Base-by-base conservation (phyloP, 2,888 invertebrate species). In the Lomographa bimaculata region DNA sequence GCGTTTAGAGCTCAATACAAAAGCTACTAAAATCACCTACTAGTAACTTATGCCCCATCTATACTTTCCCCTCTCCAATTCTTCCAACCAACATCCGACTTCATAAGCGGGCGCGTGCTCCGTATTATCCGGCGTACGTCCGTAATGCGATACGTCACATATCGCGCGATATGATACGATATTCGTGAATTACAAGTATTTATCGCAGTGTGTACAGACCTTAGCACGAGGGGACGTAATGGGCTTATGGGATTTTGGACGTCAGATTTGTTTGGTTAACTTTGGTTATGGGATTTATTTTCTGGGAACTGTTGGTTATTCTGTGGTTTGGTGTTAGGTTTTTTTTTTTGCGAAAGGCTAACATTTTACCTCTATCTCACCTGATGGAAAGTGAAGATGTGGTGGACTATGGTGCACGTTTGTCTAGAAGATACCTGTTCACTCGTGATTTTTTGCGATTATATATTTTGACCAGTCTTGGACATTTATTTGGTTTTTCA, bases 171-270 rank as follows among this genome's bases (percentile, higher is more conserved):
- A 64, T 63, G 64, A 69, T 48, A 67, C 71, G 78, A 76, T 78
- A 77, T 78, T 67, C 71, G 72, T 77, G 82, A 81, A 83, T 86
- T 85, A 87, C 87, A 86, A 77, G 75, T 77, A 79, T 82, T 85
- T 85, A 86, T 82, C 80, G 79, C 57, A 47, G 57, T 66, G 68
- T 67, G 73, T 71, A 34, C 66, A 57, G 75, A 79, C 29, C 40
- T 64, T 60, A 60, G 52, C 60, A 53, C 60, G 53, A 50, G 57
- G 64, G 64, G 64, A 59, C 51, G 58, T 60, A 67, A 71, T 79
- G 79, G 76, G 65, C 77, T 72, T 71, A 71, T 65, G 71, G 77
- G 79, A 76, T 80, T 78, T 72, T 18, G 19, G 16, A 20, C 30
- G 42, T 65, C 56, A 68, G 71, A 73, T 71, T 71, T 70, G 70